These are phyloP conservation scores for Nymphalis urticae DNA, from an alignment of 2,888 invertebrate genomes.

Conservation along the genomic window DNA sequence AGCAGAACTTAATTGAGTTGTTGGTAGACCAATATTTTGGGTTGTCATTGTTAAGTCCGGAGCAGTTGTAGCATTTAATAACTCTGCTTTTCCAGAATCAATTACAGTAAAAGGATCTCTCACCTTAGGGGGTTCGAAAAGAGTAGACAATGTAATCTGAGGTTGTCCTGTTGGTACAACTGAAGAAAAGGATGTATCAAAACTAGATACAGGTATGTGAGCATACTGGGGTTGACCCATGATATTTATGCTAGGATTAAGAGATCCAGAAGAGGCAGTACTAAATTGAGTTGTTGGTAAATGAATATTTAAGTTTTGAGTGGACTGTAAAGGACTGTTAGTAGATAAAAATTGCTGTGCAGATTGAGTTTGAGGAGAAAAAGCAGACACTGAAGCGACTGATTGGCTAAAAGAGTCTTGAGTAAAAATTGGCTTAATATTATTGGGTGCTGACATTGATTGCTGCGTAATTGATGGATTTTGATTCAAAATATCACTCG, in stretches of 20 bases:
- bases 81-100: neutral
- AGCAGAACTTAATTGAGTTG: conserved; percentile 1
- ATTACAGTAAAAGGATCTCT: neutral
- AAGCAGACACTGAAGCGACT: neutral
- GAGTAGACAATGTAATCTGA: neutral
- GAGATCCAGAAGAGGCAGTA: neutral
- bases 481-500: neutral
- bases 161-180: neutral
- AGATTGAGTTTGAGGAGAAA: conserved; percentile 5
- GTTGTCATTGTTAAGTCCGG: neutral
- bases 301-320: conserved; percentile 12
- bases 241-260: no score
- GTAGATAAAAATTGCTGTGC: neutral
- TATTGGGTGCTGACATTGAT: neutral
- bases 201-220: no score
- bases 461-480: conserved; percentile 6
- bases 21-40: conserved; percentile 9
- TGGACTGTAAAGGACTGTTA: conserved; percentile 1
- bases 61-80: neutral
- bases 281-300: conserved; percentile 2
- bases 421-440: neutral
- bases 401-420: conserved; percentile 10
- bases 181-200: neutral
- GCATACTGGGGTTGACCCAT: no score
- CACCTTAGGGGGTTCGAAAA: neutral